These are phyloP conservation scores for Ctenopoma kingsleyae DNA, from an alignment of 2,797 vertebrate genomes.

Conservation along the genomic window DNA sequence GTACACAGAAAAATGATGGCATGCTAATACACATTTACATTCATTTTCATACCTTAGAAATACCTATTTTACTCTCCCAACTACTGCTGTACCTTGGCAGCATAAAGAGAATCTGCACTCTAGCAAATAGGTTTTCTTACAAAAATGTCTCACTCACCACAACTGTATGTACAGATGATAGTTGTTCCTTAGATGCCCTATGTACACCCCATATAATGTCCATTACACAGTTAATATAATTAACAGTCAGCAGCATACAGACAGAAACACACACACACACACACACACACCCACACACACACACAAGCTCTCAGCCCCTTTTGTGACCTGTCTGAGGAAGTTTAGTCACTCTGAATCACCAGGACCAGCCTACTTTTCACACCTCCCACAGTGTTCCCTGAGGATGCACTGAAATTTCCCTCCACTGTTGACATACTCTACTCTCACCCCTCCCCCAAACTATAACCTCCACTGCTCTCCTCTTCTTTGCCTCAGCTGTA, in stretches of 20 bases:
- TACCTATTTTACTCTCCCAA: slow-evolving; percentile 30
- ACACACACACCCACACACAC: slow-evolving; percentile 5
- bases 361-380: slow-evolving; percentile 76
- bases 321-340: slow-evolving; percentile 64
- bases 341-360: slow-evolving; percentile 52
- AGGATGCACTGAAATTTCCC: slow-evolving; percentile 63
- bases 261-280: slow-evolving; percentile 10
- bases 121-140: not conserved
- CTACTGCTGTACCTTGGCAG: not conserved
- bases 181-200: slow-evolving; percentile 45
- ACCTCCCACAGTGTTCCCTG: slow-evolving; percentile 61
- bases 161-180: slow-evolving; percentile 28
- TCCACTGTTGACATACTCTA: slow-evolving; percentile 46
- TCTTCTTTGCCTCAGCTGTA: slow-evolving; percentile 46
- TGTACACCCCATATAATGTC: slow-evolving; percentile 60
- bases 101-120: not conserved
- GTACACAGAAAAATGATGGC: slow-evolving; percentile 28
- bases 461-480: slow-evolving; percentile 50
- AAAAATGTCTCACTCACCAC: slow-evolving; percentile 61
- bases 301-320: slow-evolving; percentile 35
- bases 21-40: slow-evolving; percentile 2
- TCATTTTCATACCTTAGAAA: slow-evolving; percentile 34
- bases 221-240: slow-evolving; percentile 57
- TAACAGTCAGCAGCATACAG: slow-evolving; percentile 39
- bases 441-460: slow-evolving; percentile 54